Evolutionary conservation across 2,888 invertebrate species (phyloP).

Genomic region (Lasioglossum calceatum): DNA sequence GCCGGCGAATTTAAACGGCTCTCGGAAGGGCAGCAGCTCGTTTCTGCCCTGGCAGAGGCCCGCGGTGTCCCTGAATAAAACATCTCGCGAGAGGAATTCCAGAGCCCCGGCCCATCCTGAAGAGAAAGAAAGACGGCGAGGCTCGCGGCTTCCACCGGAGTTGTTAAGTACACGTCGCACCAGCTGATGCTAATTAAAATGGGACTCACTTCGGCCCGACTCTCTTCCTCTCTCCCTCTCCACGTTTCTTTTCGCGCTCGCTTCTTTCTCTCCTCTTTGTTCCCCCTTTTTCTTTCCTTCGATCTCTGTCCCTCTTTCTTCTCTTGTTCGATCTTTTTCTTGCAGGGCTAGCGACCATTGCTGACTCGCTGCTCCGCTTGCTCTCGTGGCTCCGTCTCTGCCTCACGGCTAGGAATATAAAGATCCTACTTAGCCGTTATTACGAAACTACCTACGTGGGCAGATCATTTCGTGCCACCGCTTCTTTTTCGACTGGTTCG

Average conservation of each 20-base stretch:
- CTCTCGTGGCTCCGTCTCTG: constrained; percentile 65
- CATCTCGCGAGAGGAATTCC: constrained; percentile 81
- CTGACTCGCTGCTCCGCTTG: constrained; percentile 48
- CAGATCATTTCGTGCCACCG: constrained; percentile 81
- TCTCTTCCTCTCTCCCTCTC: not conserved
- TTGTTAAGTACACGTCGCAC: constrained; percentile 83
- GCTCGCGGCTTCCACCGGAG: constrained; percentile 65
- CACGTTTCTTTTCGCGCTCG: constrained; percentile 12
- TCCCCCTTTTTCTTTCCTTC: constrained; percentile 19
- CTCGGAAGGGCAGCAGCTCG: constrained; percentile 70
- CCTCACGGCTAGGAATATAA: constrained; percentile 83
- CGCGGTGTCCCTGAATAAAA: constrained; percentile 83
- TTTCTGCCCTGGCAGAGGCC: constrained; percentile 75
- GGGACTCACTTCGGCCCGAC: constrained; percentile 76
- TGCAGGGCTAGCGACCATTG: constrained; percentile 7
- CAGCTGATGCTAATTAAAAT: constrained; percentile 84
- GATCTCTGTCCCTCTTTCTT: constrained; percentile 6
- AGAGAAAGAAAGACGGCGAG: constrained; percentile 45
- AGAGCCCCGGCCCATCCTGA: constrained; percentile 66
- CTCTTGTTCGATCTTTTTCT: not conserved
- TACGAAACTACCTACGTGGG: constrained; percentile 81
- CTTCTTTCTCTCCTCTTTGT: constrained; percentile 44
- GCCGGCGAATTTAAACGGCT: constrained; percentile 77
- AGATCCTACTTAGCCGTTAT: constrained; percentile 84
- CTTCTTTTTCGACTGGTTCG: constrained; percentile 59